Percentiles rank a stretch among this genome's conserved stretches.
Evolutionary conservation across 2,113 vertebrate species (phyloP).

Genomic region (Albula glossodonta): DNA sequence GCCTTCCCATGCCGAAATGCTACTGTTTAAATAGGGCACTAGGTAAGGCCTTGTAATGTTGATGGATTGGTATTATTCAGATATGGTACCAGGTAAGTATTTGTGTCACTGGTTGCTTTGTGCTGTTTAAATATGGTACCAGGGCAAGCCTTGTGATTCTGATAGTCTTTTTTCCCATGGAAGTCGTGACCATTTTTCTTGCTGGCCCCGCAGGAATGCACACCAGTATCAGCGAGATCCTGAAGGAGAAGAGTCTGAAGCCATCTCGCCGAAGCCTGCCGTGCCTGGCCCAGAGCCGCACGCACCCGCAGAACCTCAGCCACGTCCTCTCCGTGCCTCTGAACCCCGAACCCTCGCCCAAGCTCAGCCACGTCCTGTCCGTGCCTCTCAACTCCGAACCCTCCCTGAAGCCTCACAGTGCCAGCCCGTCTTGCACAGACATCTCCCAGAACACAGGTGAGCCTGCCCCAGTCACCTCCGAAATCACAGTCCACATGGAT

Average conservation of each 20-base stretch:
- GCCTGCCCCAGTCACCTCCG: not conserved
- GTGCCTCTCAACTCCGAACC: constrained; percentile 73
- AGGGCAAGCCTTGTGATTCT: not conserved
- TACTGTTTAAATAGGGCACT: too few relatives aligned
- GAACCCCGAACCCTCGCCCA: constrained; percentile 76
- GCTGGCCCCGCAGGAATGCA: constrained; percentile 84
- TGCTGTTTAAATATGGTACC: too few relatives aligned
- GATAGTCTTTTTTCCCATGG: not conserved
- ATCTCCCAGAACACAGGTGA: constrained; percentile 59
- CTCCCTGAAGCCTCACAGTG: constrained; percentile 58
- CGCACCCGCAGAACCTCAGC: constrained; percentile 88
- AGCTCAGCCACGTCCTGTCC: constrained; percentile 86
- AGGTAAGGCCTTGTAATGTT: too few relatives aligned
- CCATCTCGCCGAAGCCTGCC: constrained; percentile 92
- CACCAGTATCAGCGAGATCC: constrained; percentile 91
- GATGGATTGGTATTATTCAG: too few relatives aligned
- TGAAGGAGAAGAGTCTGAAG: constrained; percentile 87
- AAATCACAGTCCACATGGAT: not conserved
- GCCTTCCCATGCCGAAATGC: too few relatives aligned
- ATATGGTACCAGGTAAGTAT: too few relatives aligned
- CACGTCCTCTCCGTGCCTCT: constrained; percentile 82
- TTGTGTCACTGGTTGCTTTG: too few relatives aligned
- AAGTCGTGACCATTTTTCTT: not conserved
- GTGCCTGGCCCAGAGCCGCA: constrained; percentile 89
- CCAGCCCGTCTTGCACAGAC: constrained; percentile 66